phyloP scores from a whole-genome alignment of 2,888 invertebrate genomes.

The Choristoneura rosaceana region DNA sequence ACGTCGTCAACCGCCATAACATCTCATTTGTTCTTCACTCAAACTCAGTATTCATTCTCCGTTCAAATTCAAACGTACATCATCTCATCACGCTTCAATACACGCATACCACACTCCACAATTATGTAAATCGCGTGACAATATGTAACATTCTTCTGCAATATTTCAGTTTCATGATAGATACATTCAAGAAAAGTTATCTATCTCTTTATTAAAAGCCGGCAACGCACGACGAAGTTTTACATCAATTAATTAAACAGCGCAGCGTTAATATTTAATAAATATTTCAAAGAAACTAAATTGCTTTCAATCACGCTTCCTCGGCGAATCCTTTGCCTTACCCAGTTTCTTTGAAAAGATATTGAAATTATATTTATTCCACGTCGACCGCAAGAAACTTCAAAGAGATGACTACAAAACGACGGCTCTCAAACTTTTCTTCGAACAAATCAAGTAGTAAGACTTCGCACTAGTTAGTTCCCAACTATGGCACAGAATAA shows the following conservation, averaged over 20 bases:
- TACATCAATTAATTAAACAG: constrained; percentile 4
- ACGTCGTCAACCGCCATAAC: no score
- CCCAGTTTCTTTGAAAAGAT: neutral
- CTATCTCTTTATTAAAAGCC: no score
- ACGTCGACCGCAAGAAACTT: constrained; percentile 25
- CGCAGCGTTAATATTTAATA: neutral
- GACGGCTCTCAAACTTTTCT: constrained; percentile 24
- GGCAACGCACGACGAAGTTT: neutral
- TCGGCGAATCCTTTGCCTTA: constrained; percentile 6
- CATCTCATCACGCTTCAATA: no score
- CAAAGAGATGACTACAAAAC: constrained; percentile 20
- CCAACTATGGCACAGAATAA: constrained; percentile 10
- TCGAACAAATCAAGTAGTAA: constrained; percentile 28
- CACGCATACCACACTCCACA: no score
- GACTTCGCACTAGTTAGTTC: constrained; percentile 26
- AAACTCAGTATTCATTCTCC: no score
- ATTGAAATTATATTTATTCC: constrained; percentile 18
- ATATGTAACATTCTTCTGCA: no score
- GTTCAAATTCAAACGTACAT: no score
- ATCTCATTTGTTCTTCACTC: no score
- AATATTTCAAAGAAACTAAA: neutral
- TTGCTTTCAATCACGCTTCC: neutral
- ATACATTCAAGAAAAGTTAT: no score
- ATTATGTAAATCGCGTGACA: no score
- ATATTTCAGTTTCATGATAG: no score